phyloP scores from a whole-genome alignment of 1,140 invertebrate genomes.

The Rhagoletis pomonella region DNA sequence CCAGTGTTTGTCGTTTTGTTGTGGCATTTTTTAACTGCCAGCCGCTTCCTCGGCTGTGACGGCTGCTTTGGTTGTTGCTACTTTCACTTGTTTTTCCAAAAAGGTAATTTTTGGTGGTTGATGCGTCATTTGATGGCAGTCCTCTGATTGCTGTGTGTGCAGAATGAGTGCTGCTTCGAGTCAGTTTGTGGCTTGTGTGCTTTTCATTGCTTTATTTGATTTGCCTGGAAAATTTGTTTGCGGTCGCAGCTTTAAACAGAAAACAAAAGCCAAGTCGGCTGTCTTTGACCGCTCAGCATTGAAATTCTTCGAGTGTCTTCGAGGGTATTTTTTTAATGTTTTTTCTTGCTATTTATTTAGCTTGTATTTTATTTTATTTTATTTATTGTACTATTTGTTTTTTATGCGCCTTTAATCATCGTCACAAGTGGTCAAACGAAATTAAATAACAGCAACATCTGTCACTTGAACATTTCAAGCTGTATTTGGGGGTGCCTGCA shows the following conservation, averaged over 20 bases:
- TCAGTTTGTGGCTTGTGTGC: neutral
- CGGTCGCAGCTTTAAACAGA: conserved; percentile 25
- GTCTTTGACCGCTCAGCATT: neutral
- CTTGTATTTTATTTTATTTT: neutral
- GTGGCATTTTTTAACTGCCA: conserved; percentile 36
- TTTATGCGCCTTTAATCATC: conserved; percentile 45
- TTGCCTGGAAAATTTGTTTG: conserved; percentile 37
- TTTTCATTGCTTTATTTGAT: conserved; percentile 5
- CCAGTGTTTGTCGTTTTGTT: conserved; percentile 45
- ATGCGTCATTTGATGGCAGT: conserved; percentile 30
- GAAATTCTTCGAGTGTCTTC: conserved; percentile 21
- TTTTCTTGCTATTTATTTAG: neutral
- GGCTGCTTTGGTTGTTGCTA: neutral
- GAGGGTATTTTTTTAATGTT: neutral
- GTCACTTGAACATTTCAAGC: conserved; percentile 7
- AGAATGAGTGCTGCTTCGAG: neutral
- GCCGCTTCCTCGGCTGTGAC: neutral
- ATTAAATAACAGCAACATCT: conserved; percentile 47
- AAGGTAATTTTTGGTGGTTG: conserved; percentile 42
- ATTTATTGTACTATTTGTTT: conserved; percentile 22
- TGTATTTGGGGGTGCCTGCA: neutral
- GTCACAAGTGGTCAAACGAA: conserved; percentile 46
- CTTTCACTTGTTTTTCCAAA: neutral
- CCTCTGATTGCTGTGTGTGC: neutral
- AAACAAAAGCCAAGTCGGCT: neutral